These are phyloP conservation scores for Drepana arcuata DNA, from an alignment of 1,140 invertebrate species.

Conservation along the genomic window DNA sequence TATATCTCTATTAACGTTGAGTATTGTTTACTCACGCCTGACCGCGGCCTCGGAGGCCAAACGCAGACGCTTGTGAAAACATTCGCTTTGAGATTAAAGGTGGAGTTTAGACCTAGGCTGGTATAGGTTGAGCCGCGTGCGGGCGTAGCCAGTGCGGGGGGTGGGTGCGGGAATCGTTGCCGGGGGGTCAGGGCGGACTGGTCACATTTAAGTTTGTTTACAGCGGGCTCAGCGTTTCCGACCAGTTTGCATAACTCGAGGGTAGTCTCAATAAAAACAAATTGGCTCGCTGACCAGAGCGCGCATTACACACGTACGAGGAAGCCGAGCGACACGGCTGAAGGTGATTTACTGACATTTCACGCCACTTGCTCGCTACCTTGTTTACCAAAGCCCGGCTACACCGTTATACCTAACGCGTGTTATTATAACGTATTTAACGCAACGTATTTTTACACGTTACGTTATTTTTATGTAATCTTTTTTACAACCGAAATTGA, in stretches of 20 bases:
- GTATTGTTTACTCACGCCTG: conserved; percentile 58
- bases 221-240: conserved; percentile 58
- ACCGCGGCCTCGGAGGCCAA: conserved; percentile 39
- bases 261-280: conserved; percentile 69
- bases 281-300: conserved; percentile 58
- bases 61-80: conserved; percentile 55
- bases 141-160: too few species aligned
- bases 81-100: conserved; percentile 57
- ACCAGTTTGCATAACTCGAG: conserved; percentile 63
- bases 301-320: conserved; percentile 64
- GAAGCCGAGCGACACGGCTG: conserved; percentile 51
- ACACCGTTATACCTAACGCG: too few species aligned
- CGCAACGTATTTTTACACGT: too few species aligned
- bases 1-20: conserved; percentile 68
- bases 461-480: too few species aligned
- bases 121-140: too few species aligned
- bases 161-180: too few species aligned
- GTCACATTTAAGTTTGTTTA: conserved; percentile 56
- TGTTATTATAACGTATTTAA: too few species aligned
- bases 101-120: too few species aligned
- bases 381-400: too few species aligned
- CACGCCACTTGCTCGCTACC: conserved; percentile 26
- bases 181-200: conserved; percentile 11
- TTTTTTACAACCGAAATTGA: too few species aligned
- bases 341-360: conserved; percentile 53